Conservation (phyloP, 2,888 invertebrate species). For the Leucophenga montana region DNA sequence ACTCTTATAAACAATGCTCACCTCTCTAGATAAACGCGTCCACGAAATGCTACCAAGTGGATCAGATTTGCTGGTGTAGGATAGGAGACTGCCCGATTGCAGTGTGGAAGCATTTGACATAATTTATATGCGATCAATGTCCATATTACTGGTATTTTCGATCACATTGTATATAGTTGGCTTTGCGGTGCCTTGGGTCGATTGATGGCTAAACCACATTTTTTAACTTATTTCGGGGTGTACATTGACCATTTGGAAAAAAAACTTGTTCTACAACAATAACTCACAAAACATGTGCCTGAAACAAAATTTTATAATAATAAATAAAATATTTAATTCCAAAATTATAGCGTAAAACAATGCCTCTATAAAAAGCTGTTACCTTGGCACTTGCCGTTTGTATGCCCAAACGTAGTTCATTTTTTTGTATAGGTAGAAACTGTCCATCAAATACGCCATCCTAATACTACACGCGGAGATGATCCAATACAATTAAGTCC, state of each 20-base stretch:
- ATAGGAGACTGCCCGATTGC: slow-evolving; percentile 87
- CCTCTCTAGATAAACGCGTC: slow-evolving; percentile 71
- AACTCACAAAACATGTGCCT: slow-evolving; percentile 88
- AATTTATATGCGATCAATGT: slow-evolving; percentile 85
- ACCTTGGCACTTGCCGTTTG: slow-evolving; percentile 79
- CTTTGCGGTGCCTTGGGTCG: slow-evolving; percentile 86
- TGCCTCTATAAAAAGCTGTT: slow-evolving; percentile 14
- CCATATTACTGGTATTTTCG: slow-evolving; percentile 83
- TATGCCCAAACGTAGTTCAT: slow-evolving; percentile 82
- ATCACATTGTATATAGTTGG: slow-evolving; percentile 90
- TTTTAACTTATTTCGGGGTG: slow-evolving; percentile 75
- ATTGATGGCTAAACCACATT: slow-evolving; percentile 84
- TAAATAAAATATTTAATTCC: too few relatives aligned
- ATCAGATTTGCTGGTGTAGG: slow-evolving; percentile 92
- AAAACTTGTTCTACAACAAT: slow-evolving; percentile 95
- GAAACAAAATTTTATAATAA: too few relatives aligned
- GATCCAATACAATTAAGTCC: slow-evolving; percentile 79
- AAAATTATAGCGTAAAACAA: not conserved
- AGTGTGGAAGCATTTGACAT: slow-evolving; percentile 89
- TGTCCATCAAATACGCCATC: slow-evolving; percentile 93
- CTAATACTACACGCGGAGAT: slow-evolving; percentile 81
- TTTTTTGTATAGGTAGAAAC: slow-evolving; percentile 77
- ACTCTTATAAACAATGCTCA: slow-evolving; percentile 44
- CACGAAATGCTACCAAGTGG: slow-evolving; percentile 87
- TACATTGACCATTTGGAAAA: slow-evolving; percentile 67